A percentile compares a stretch with the other conserved stretches of the same genome.
Evolutionary conservation across 1,140 invertebrate species (phyloP).

Genomic region (Cylas formicarius): DNA sequence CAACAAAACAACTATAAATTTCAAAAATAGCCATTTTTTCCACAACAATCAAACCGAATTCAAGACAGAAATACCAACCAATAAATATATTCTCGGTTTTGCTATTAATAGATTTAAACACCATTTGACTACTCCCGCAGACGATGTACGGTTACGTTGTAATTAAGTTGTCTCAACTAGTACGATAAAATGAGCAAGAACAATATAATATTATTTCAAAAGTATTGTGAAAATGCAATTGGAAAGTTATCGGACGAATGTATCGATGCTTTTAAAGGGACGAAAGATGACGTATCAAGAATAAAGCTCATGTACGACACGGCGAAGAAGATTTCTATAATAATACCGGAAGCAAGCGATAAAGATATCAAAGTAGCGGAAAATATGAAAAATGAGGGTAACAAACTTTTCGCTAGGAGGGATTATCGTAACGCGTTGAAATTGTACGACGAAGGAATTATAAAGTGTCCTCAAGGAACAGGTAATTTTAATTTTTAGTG

Average conservation of each 20-base stretch:
- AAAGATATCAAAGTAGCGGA: conserved; percentile 60
- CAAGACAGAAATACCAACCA: too few species aligned
- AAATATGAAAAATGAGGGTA: conserved; percentile 66
- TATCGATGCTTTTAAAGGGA: conserved; percentile 26
- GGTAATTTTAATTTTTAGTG: conserved; percentile 43
- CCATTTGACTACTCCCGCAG: too few species aligned
- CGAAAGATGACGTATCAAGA: conserved; percentile 30
- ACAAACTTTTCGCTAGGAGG: conserved; percentile 67
- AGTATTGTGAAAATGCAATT: conserved; percentile 32
- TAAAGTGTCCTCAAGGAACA: conserved; percentile 56
- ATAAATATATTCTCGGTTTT: too few species aligned
- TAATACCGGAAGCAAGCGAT: conserved; percentile 34
- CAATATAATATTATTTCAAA: conserved; percentile 27
- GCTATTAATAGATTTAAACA: too few species aligned
- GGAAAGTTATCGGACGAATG: conserved; percentile 25
- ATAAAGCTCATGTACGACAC: conserved; percentile 31
- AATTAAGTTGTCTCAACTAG: too few species aligned
- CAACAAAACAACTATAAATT: too few species aligned
- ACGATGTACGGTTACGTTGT: too few species aligned
- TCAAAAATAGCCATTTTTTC: too few species aligned
- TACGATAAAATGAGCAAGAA: conserved; percentile 3
- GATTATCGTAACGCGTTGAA: conserved; percentile 67
- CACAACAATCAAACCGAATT: too few species aligned
- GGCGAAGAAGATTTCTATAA: conserved; percentile 29
- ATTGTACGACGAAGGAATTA: conserved; percentile 64